A percentile compares a stretch with the other conserved stretches of the same genome.
phyloP scores from a whole-genome alignment of 2,113 vertebrate genomes.

The Pantherophis guttatus region DNA sequence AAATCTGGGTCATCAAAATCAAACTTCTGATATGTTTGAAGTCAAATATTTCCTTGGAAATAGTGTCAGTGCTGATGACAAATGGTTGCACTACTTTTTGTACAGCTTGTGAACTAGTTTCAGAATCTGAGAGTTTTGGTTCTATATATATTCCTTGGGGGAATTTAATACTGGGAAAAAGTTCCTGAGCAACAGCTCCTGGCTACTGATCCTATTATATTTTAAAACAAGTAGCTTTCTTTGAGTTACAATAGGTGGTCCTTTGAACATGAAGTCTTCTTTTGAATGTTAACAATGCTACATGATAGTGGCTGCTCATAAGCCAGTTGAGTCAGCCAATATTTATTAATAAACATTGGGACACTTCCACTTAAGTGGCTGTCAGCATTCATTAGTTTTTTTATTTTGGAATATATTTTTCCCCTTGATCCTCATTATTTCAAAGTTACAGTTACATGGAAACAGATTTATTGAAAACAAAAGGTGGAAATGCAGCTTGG shows the following conservation, averaged over 20 bases:
- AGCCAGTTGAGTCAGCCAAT: neutral
- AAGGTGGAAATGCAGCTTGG: neutral
- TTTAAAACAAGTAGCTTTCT: neutral
- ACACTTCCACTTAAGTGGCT: neutral
- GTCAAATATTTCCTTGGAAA: constrained; percentile 19
- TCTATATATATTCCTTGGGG: neutral
- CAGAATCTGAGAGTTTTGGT: neutral
- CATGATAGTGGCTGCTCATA: neutral
- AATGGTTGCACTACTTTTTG: constrained; percentile 2
- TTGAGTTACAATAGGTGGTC: neutral
- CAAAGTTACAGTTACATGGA: neutral
- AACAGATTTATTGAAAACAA: neutral
- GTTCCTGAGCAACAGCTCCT: neutral
- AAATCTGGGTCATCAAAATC: neutral
- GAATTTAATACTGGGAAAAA: neutral
- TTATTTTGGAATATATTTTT: neutral
- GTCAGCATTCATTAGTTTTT: neutral
- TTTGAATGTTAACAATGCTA: neutral
- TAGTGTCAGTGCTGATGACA: constrained; percentile 13
- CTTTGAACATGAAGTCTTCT: neutral
- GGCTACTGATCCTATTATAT: neutral
- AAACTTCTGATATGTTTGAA: constrained; percentile 8
- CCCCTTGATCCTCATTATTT: neutral
- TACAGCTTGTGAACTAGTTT: constrained; percentile 1
- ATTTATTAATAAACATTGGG: neutral